These are phyloP conservation scores for Polydesmus complanatus DNA, from an alignment of 2,888 invertebrate genomes.

Conservation along the genomic window DNA sequence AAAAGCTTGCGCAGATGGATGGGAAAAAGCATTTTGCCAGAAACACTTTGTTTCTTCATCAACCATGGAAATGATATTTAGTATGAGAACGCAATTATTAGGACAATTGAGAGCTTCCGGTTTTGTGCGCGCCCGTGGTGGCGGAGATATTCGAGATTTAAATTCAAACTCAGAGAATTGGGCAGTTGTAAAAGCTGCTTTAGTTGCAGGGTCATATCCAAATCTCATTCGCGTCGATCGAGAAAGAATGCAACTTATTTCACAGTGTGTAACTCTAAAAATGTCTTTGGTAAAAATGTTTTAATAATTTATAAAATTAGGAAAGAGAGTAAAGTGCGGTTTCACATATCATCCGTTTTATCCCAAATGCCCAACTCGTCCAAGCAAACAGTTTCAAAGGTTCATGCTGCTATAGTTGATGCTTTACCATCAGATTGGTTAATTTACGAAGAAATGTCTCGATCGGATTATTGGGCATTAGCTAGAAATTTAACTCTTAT, in stretches of 20 bases:
- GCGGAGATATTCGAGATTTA: conserved; percentile 54
- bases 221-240: conserved; percentile 62
- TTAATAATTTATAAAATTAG: conserved; percentile 28
- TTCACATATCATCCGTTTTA: conserved; percentile 49
- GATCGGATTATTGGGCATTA: conserved; percentile 51
- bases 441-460: conserved; percentile 70
- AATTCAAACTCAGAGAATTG: conserved; percentile 73
- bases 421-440: conserved; percentile 65
- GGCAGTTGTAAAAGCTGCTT: conserved; percentile 79
- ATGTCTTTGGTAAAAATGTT: neutral
- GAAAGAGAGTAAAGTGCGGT: conserved; percentile 44
- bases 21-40: conserved; percentile 55
- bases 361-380: conserved; percentile 31
- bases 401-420: conserved; percentile 33
- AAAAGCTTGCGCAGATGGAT: conserved; percentile 51
- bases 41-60: conserved; percentile 61
- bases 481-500: conserved; percentile 67
- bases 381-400: conserved; percentile 26
- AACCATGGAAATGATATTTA: conserved; percentile 79
- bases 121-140: conserved; percentile 44
- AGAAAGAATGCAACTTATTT: conserved; percentile 45
- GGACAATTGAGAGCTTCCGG: conserved; percentile 60
- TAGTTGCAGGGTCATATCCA: conserved; percentile 81
- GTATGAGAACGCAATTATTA: conserved; percentile 66
- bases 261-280: conserved; percentile 40